These are phyloP conservation scores for Drosophila sp. DNA, from an alignment of 1,140 invertebrate species.

Conservation along the genomic window DNA sequence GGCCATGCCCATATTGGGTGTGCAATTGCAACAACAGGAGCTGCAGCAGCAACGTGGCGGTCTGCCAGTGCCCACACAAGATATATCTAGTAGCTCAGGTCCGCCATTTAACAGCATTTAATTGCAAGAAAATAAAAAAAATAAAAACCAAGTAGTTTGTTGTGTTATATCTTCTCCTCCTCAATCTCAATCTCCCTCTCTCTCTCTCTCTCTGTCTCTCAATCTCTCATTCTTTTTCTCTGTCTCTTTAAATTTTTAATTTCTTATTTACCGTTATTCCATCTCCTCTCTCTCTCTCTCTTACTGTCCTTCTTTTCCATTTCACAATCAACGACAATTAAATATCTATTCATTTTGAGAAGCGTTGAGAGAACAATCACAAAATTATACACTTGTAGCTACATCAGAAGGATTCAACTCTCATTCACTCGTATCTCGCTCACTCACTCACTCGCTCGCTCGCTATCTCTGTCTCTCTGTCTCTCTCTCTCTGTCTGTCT, in stretches of 20 bases:
- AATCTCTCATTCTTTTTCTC: constrained; percentile 14
- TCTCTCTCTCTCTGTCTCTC: constrained; percentile 43
- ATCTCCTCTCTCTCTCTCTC: neutral
- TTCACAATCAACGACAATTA: constrained; percentile 7
- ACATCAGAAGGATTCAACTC: constrained; percentile 3
- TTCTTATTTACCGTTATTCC: neutral
- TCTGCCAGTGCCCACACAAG: constrained; percentile 77
- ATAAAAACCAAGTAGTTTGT: constrained; percentile 59
- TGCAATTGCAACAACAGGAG: constrained; percentile 81
- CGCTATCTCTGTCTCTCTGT: neutral
- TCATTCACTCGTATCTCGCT: constrained; percentile 24
- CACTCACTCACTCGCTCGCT: neutral
- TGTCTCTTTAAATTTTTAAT: neutral
- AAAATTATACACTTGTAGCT: neutral
- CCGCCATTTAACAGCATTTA: constrained; percentile 62
- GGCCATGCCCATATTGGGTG: constrained; percentile 78
- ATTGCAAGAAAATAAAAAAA: constrained; percentile 18
- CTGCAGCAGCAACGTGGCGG: constrained; percentile 78
- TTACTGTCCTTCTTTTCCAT: neutral
- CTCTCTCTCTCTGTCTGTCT: neutral
- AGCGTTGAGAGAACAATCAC: constrained; percentile 4
- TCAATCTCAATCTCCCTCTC: constrained; percentile 31
- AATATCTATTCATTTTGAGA: constrained; percentile 10
- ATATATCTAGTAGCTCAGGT: constrained; percentile 83
- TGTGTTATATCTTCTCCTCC: constrained; percentile 15